A percentile compares a stretch with the other conserved stretches of the same genome.
These are phyloP conservation scores for Egretta garzetta DNA, from an alignment of 2,113 vertebrate genomes.

Conservation along the genomic window DNA sequence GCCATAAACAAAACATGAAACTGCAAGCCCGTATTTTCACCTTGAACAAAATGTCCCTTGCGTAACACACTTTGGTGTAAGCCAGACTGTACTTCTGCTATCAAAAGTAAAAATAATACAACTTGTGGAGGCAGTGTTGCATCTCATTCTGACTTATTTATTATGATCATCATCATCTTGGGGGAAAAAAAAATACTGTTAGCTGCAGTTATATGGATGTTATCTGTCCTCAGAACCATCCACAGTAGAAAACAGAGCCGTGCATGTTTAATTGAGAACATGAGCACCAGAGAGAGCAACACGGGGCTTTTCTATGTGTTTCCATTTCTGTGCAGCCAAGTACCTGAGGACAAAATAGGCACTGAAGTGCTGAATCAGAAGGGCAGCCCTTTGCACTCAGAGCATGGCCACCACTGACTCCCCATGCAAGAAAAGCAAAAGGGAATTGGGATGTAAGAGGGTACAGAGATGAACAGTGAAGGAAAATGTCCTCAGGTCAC, in stretches of 20 bases:
- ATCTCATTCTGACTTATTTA: not conserved
- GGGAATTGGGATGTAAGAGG: not conserved
- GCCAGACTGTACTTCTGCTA: not conserved
- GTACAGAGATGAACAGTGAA: not conserved
- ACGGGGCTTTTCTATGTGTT: not conserved
- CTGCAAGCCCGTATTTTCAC: not conserved
- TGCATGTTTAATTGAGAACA: not conserved
- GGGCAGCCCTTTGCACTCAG: not conserved
- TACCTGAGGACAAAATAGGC: not conserved
- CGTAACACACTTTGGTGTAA: not conserved
- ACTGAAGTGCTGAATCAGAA: not conserved
- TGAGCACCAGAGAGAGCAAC: not conserved
- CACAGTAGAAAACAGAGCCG: not conserved
- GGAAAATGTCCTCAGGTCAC: not conserved
- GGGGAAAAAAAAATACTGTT: not conserved
- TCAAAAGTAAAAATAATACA: not conserved
- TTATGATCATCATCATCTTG: not conserved
- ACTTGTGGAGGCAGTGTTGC: not conserved
- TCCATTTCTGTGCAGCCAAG: not conserved
- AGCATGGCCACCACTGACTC: fast-evolving
- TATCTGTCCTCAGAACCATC: not conserved
- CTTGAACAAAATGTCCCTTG: not conserved
- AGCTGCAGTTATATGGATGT: not conserved
- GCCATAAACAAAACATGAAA: not conserved
- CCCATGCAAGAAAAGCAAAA: not conserved